phyloP scores from a whole-genome alignment of 2,113 vertebrate species.

The Calonectris borealis region DNA sequence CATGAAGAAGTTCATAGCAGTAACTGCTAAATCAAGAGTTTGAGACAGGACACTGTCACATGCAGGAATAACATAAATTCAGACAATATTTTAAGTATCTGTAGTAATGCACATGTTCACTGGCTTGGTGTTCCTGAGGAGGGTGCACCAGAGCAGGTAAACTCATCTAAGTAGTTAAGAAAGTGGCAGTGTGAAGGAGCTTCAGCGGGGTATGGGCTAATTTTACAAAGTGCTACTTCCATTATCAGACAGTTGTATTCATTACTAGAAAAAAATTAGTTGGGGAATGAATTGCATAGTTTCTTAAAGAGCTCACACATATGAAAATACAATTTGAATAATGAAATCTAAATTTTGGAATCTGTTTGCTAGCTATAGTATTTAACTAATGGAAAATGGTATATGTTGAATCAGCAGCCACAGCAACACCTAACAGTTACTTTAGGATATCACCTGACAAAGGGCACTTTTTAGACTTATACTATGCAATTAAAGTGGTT shows the following conservation, averaged over 20 bases:
- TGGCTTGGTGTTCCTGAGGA: conserved; percentile 51
- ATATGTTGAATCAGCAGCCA: background rate
- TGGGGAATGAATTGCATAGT: conserved; percentile 33
- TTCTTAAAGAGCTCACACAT: conserved; percentile 25
- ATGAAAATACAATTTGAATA: conserved; percentile 8
- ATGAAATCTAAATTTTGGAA: conserved; percentile 7
- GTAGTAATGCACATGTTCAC: conserved; percentile 27
- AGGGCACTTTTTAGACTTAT: background rate
- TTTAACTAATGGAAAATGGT: background rate
- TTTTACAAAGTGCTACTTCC: conserved; percentile 63
- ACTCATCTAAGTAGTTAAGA: conserved; percentile 33
- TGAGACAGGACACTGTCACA: background rate
- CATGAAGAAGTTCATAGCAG: background rate
- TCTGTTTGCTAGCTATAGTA: background rate
- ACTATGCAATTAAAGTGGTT: background rate
- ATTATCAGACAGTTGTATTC: conserved; percentile 34
- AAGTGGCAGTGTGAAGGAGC: conserved; percentile 40
- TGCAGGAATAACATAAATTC: conserved; percentile 27
- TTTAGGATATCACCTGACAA: background rate
- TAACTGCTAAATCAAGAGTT: background rate
- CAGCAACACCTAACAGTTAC: background rate
- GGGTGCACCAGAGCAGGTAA: conserved; percentile 35
- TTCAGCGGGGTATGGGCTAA: conserved; percentile 33
- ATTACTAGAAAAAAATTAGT: conserved; percentile 57
- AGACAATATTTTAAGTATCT: conserved; percentile 43